Evolutionary conservation across 2,797 vertebrate species (phyloP), one percentile per base, ranked within the genome.

Genomic region (Glossophaga mutica): DNA sequence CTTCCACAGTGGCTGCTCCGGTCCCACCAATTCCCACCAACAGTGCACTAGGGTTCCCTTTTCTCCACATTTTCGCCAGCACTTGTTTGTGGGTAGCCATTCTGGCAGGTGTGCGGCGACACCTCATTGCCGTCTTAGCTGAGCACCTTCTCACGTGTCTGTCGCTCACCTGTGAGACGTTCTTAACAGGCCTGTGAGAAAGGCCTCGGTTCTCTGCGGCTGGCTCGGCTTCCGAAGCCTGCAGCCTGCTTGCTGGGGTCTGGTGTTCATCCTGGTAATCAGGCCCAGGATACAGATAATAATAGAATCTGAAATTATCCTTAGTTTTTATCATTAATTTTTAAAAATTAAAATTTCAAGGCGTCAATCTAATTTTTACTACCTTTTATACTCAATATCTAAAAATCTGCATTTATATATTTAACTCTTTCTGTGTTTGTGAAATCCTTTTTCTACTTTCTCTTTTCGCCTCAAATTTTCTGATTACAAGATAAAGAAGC

Each of bases 401-500:
- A 52, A 90, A 85, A 92, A 42, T 81, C 16, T 95, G 3, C 19
- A 83, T 85, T 86, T 39, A 52, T 95, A 12, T 73, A 52, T 73
- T 90, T 90, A 82, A 26, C 76, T 91, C 82, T 67, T 93, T 50
- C 76, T 91, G 19, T 93, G 37, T 88, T 83, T 94, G 3, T 94
- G 32, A 93, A 95, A 55, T 71, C 65, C 5, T 76, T 52, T 86
- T 65, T 83, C n/a, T 95, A 0, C 67, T 78, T 94, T 87, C 32
- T 94, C 21, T 94, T 90, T 96, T 94, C 79, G 24, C 59, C 39
- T 91, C 70, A 97, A 98, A 96, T 92, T 32, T 77, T 50, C 90
- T 4, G 87, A 2, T 34, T 92, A 32, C 91, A 97, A 86, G 97
- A 97, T 92, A 78, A 90, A 91, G 97, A 95, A 95, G 91, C 88